Percentiles rank a stretch among this genome's conserved stretches.
Evolutionary conservation across 2,888 invertebrate species (phyloP).

Genomic region (Carpatolechia fugitivella): DNA sequence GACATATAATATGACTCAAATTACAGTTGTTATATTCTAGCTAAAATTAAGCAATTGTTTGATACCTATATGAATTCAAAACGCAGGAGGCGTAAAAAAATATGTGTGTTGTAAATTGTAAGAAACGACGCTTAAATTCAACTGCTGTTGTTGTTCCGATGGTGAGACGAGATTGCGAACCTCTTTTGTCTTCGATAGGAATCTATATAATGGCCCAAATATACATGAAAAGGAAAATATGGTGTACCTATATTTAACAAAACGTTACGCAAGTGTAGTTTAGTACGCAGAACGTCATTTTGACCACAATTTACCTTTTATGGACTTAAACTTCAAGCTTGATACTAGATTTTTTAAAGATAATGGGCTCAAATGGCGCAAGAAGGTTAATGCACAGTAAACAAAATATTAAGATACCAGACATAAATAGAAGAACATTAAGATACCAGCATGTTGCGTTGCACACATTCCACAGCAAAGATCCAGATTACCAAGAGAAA

Average conservation of each 20-base stretch:
- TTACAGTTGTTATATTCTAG: no score
- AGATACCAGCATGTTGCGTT: background rate
- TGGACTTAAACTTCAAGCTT: background rate
- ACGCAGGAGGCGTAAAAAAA: conserved; percentile 14
- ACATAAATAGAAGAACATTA: conserved; percentile 5
- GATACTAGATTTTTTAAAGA: background rate
- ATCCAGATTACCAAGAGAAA: conserved; percentile 8
- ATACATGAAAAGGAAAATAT: no score
- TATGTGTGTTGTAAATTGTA: conserved; percentile 12
- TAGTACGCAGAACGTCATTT: no score
- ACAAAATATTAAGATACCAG: background rate
- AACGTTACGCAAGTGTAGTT: background rate
- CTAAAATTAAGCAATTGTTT: background rate
- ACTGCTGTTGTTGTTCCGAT: background rate
- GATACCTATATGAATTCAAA: no score
- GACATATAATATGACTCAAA: no score
- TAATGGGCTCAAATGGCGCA: background rate
- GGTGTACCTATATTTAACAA: background rate
- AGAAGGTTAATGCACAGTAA: background rate
- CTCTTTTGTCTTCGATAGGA: background rate
- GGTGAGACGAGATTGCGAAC: conserved; percentile 2
- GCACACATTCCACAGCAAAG: background rate
- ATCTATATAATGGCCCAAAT: background rate
- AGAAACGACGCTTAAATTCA: background rate
- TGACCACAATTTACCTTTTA: no score